Conservation (phyloP, 2,888 invertebrate genomes). For the Quadroppia sp. region DNA sequence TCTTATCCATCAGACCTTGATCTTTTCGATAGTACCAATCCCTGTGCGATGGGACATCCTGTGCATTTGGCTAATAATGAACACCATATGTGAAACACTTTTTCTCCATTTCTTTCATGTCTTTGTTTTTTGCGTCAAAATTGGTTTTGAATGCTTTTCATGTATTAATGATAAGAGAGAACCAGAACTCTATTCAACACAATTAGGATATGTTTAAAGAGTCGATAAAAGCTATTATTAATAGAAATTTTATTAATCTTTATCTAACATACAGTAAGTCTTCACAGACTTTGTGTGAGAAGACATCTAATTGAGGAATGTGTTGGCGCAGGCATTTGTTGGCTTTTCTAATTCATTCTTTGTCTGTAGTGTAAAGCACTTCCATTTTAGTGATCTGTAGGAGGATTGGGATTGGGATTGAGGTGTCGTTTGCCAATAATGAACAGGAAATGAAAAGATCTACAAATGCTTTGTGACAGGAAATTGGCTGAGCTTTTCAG, state of each 20-base stretch:
- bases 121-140: not conserved
- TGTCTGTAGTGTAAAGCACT: not conserved
- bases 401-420: slow-evolving; percentile 24
- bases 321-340: not conserved
- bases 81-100: slow-evolving; percentile 36
- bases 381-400: slow-evolving; percentile 13
- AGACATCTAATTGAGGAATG: not conserved
- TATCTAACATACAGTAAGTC: not conserved
- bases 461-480: slow-evolving; percentile 26
- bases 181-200: not conserved
- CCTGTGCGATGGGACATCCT: slow-evolving; percentile 41
- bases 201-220: not conserved
- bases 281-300: not conserved
- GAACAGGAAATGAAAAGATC: slow-evolving; percentile 32
- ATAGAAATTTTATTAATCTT: not conserved
- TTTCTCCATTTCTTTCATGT: not conserved
- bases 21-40: slow-evolving; percentile 23
- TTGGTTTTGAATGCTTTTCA: not conserved
- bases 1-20: slow-evolving; percentile 11
- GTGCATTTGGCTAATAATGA: slow-evolving; percentile 42
- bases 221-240: not conserved
- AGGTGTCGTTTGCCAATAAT: slow-evolving; percentile 24
- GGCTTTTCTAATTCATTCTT: not conserved
- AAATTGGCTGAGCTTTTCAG: slow-evolving; percentile 29
- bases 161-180: not conserved